Conservation (phyloP, 2,888 invertebrate species). For the Apotomis capreana region DNA sequence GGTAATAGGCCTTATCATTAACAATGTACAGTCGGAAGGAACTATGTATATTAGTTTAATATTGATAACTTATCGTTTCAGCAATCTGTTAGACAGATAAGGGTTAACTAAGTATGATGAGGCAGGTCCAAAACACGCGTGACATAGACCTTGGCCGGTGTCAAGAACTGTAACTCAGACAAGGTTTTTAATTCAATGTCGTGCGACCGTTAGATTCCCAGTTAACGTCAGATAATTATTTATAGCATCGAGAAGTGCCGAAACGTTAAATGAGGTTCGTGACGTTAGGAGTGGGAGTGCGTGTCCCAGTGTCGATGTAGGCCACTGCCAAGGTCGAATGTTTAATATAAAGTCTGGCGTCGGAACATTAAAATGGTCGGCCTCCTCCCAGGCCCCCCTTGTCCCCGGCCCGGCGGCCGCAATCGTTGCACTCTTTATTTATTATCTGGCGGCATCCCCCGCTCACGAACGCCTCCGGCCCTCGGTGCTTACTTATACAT, state of each 20-base stretch:
- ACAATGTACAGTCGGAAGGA: too few relatives aligned
- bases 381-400: constrained; percentile 75
- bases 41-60: too few relatives aligned
- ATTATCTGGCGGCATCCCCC: constrained; percentile 78
- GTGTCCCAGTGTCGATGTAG: constrained; percentile 81
- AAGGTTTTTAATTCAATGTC: constrained; percentile 59
- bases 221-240: constrained; percentile 75
- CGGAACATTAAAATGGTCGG: constrained; percentile 83
- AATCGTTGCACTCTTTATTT: constrained; percentile 83
- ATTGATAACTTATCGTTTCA: constrained; percentile 5
- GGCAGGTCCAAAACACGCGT: constrained; percentile 48
- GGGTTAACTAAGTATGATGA: constrained; percentile 21
- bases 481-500: constrained; percentile 49
- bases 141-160: constrained; percentile 57
- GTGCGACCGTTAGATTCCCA: constrained; percentile 58
- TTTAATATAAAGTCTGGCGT: constrained; percentile 84
- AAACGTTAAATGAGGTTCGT: constrained; percentile 79
- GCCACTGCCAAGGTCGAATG: constrained; percentile 83
- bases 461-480: constrained; percentile 61
- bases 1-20: too few relatives aligned
- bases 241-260: constrained; percentile 73
- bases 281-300: constrained; percentile 75
- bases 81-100: constrained; percentile 19
- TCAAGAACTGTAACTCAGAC: constrained; percentile 60
- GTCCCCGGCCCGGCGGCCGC: constrained; percentile 75